phyloP scores from a whole-genome alignment of 2,888 invertebrate species.

The Cancer borealis region DNA sequence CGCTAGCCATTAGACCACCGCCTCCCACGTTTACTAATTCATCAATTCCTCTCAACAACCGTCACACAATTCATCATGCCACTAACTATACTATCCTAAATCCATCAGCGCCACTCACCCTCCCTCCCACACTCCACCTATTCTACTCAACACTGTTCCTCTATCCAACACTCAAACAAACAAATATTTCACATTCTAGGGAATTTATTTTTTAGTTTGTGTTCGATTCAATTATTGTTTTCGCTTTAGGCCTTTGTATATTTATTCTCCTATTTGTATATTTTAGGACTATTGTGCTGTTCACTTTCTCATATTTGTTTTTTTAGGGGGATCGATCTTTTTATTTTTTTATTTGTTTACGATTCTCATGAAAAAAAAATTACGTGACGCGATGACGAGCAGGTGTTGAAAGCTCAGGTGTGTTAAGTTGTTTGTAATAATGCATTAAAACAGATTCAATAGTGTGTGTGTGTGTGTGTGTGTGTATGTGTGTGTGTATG shows the following conservation, averaged over 20 bases:
- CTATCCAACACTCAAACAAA: neutral
- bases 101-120: neutral
- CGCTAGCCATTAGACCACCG: too few species aligned
- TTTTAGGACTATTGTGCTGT: neutral
- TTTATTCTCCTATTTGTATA: neutral
- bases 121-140: too few species aligned
- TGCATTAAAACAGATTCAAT: too few species aligned
- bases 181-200: neutral
- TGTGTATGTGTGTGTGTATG: too few species aligned
- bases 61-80: neutral
- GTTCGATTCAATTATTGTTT: neutral
- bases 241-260: constrained; percentile 20
- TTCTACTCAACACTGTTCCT: neutral
- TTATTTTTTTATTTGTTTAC: neutral
- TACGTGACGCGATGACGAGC: neutral
- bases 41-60: neutral
- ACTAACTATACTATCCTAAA: neutral
- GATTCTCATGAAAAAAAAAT: neutral
- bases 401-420: neutral
- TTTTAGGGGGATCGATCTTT: neutral
- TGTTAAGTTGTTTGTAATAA: too few species aligned
- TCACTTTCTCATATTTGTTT: constrained; percentile 20
- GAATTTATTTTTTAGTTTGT: neutral
- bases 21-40: too few species aligned
- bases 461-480: too few species aligned